Percentiles rank a stretch among this genome's conserved stretches.
These are phyloP conservation scores for Poeciliopsis gracilis DNA, from an alignment of 2,797 vertebrate species.

Conservation along the genomic window DNA sequence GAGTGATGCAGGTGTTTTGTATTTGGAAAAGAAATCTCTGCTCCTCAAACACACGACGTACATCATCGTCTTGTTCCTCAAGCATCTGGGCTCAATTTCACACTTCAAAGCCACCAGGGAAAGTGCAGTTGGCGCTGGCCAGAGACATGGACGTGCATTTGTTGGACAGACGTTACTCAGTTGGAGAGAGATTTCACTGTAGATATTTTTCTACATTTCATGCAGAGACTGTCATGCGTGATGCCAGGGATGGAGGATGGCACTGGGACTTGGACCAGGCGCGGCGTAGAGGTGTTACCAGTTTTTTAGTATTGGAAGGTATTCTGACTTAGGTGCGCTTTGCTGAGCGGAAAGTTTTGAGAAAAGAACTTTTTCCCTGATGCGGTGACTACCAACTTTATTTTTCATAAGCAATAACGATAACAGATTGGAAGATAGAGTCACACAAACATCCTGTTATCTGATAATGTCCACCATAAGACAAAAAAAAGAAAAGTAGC, in stretches of 20 bases:
- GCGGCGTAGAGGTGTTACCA: conserved; percentile 9
- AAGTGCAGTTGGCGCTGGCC: conserved; percentile 55
- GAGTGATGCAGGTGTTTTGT: conserved; percentile 39
- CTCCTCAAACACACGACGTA: conserved; percentile 13
- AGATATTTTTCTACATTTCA: conserved; percentile 37
- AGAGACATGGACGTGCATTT: conserved; percentile 14
- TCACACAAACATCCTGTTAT: conserved; percentile 28
- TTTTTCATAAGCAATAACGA: conserved; percentile 12
- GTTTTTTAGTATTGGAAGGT: neutral
- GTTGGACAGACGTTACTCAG: conserved; percentile 37
- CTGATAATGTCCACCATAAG: conserved; percentile 33
- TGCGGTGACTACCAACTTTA: conserved; percentile 14
- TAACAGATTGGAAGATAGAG: conserved; percentile 18
- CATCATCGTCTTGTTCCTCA: conserved; percentile 62
- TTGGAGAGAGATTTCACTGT: conserved; percentile 39
- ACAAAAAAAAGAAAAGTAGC: neutral
- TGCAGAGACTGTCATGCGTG: conserved; percentile 13
- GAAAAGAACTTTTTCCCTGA: conserved; percentile 2
- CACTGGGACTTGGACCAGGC: neutral
- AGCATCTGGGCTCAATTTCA: conserved; percentile 82
- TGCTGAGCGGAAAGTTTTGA: conserved; percentile 6
- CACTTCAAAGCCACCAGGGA: conserved; percentile 67
- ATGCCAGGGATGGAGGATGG: conserved; percentile 46
- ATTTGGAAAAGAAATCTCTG: conserved; percentile 27
- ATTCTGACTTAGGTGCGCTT: neutral